Conservation (phyloP, 2,888 invertebrate genomes). For the Cabera pusaria region DNA sequence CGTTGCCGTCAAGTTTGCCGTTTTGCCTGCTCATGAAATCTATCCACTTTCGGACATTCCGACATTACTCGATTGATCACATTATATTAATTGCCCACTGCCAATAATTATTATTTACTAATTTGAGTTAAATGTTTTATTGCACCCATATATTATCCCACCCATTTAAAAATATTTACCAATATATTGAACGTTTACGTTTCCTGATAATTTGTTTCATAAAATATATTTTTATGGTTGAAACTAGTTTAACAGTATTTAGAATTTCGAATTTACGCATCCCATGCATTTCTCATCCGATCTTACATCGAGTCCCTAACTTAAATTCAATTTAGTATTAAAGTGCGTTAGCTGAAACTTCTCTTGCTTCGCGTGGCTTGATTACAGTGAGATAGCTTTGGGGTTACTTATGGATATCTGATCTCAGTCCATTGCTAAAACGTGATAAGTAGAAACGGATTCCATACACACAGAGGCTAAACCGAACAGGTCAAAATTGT, state of each 20-base stretch:
- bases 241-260: no score
- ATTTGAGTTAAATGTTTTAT: no score
- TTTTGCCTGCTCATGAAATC: slow-evolving; percentile 8
- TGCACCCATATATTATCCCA: no score
- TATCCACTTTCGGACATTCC: slow-evolving; percentile 20
- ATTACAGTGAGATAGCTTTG: slow-evolving; percentile 32
- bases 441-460: slow-evolving; percentile 22
- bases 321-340: slow-evolving; percentile 24
- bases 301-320: slow-evolving; percentile 11
- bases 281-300: slow-evolving; percentile 5
- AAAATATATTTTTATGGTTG: no score
- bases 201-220: no score
- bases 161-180: no score
- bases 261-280: no score
- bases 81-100: no score
- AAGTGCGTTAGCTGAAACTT: slow-evolving; percentile 21
- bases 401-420: slow-evolving; percentile 27
- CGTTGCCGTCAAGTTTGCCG: slow-evolving; percentile 42
- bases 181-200: no score
- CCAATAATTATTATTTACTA: no score
- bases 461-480: no score
- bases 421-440: slow-evolving; percentile 21
- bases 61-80: slow-evolving; percentile 6
- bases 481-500: no score
- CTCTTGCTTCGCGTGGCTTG: slow-evolving; percentile 26